Base-by-base conservation (phyloP, 2,113 vertebrate genomes). In the Aphyosemion australe region DNA sequence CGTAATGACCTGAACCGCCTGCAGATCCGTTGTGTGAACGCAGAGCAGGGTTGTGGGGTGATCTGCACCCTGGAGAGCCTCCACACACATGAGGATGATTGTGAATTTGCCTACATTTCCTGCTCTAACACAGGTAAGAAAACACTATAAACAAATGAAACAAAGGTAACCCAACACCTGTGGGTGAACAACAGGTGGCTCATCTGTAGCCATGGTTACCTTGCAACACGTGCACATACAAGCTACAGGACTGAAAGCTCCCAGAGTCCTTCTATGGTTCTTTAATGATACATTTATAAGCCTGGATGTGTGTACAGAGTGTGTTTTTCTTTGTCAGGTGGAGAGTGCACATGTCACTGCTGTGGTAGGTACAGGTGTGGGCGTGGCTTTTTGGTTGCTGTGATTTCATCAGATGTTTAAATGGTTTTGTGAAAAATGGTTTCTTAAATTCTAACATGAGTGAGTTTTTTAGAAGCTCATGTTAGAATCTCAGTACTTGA, bases 1-100 rank as follows among this genome's bases (percentile, higher is more conserved):
- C 90, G 92, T 58, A 97, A 97, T 67, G 94, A 97, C 86, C 91
- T 96, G 83, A 94, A 88, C 65, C 88, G 92, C 21, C 93, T 97
- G 72, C 95, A 95, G 88, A 89, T 96, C 2, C 94, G 90, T 6
- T 96, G 94, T 72, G 92, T 87, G 84, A 95, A 95, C 68, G 87
- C 87, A 56, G 89, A 84, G 0, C 87, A 88, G 61, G 95, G 95
- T 14, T 96, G 95, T 84, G 93, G 94, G 74, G 90, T 90, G 77
- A 82, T 96, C 73, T 95, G 93, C 87, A 87, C 93, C n/a, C 86
- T 96, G 80, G 95, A 97, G 84, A 93, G 87, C 12, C 78, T 96
- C 66, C 93, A 94, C 78, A 75, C 91, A 41, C 95, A 96, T 1
- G 94, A 96, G 79, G 90, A 92, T 46, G 92, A 95, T 69, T 97